Evolutionary conservation across 2,113 vertebrate genomes (phyloP).

Genomic region (Columba livia): DNA sequence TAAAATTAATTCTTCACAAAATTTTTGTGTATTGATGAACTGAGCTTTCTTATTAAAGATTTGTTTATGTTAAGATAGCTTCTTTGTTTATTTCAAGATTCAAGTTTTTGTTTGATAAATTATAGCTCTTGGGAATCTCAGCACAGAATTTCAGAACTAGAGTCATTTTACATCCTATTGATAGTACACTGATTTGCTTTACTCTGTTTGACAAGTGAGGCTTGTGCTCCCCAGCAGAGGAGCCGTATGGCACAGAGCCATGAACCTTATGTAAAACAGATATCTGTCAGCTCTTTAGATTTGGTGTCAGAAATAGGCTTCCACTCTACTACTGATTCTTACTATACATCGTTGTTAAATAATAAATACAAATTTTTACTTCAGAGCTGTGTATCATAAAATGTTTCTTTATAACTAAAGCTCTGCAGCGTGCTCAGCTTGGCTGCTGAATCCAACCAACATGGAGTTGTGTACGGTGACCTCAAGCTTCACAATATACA

Average conservation of each 20-base stretch:
- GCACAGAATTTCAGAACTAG: not conserved
- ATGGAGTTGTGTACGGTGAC: not conserved
- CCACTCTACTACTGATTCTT: not conserved
- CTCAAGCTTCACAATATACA: rapidly evolving
- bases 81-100: not conserved
- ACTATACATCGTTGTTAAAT: not conserved
- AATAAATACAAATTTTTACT: not conserved
- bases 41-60: not conserved
- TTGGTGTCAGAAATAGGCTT: not conserved
- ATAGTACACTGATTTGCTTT: not conserved
- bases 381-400: rapidly evolving
- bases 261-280: not conserved
- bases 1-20: not conserved
- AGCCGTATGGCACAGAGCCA: not conserved
- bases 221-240: not conserved
- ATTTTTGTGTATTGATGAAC: not conserved
- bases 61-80: not conserved
- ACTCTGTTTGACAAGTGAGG: not conserved
- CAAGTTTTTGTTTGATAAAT: not conserved
- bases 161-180: not conserved
- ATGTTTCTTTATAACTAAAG: not conserved
- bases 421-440: rapidly evolving
- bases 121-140: not conserved
- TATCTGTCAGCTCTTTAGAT: not conserved
- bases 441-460: not conserved